phyloP scores from a whole-genome alignment of 92 coral and sea anemone species.

The Paragorgia papillata region DNA sequence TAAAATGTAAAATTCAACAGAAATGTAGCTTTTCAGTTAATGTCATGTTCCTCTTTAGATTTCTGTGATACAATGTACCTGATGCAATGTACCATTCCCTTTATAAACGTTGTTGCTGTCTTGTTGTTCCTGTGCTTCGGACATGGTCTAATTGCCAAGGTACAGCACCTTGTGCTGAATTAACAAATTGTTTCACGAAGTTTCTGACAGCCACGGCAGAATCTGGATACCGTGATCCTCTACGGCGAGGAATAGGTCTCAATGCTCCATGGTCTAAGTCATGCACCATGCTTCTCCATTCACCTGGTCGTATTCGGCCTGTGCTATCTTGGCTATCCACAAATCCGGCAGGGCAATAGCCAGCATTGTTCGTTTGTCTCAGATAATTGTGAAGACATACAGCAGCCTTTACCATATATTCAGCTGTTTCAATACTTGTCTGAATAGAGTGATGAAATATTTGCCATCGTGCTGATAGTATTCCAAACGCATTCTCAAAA shows the following conservation, averaged over 20 bases:
- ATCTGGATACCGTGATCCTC: conserved; percentile 58
- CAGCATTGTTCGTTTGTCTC: conserved; percentile 60
- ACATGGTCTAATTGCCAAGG: conserved; percentile 75
- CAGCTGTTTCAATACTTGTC: conserved; percentile 70
- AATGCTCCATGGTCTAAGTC: conserved; percentile 39
- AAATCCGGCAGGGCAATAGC: conserved; percentile 63
- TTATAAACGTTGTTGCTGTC: conserved; percentile 1
- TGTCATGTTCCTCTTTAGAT: neutral
- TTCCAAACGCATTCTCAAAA: conserved; percentile 69
- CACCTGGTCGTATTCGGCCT: conserved; percentile 57
- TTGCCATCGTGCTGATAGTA: conserved; percentile 69
- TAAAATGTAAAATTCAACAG: neutral
- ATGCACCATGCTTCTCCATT: conserved; percentile 57
- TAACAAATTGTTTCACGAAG: conserved; percentile 54
- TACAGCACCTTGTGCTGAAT: conserved; percentile 64
- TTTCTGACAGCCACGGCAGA: conserved; percentile 53
- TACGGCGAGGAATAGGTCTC: conserved; percentile 41
- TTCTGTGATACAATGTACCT: too few relatives aligned
- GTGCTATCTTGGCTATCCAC: conserved; percentile 57
- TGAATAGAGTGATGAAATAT: conserved; percentile 61
- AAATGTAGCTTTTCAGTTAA: neutral
- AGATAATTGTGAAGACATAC: conserved; percentile 70
- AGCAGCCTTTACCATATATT: conserved; percentile 63
- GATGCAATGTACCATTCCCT: too few relatives aligned
- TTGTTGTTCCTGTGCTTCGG: conserved; percentile 62